A percentile compares a stretch with the other conserved stretches of the same genome.
Evolutionary conservation across 2,113 vertebrate genomes (phyloP).

Genomic region (Clarias magur): DNA sequence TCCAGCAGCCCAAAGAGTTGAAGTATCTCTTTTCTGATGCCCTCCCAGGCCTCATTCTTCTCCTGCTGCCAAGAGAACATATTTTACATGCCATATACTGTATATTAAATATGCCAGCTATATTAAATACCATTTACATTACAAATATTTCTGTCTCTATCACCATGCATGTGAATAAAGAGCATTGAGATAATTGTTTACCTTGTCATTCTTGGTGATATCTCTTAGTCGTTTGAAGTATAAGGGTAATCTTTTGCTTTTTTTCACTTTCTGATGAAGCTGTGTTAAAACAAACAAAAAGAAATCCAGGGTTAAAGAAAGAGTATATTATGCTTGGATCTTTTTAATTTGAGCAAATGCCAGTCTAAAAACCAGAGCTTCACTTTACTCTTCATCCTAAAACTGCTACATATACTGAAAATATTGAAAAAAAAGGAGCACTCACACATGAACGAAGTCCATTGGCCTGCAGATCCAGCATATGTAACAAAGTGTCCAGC

Average conservation of each 20-base stretch:
- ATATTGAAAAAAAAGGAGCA: no score
- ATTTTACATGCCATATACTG: neutral
- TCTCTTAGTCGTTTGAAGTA: conserved; percentile 61
- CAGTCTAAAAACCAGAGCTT: neutral
- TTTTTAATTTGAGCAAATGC: neutral
- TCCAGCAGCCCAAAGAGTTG: conserved; percentile 52
- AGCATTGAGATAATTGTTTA: neutral
- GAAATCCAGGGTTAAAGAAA: neutral
- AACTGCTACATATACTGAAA: neutral
- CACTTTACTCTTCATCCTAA: neutral
- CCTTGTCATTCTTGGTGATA: conserved; percentile 25
- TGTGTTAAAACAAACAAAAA: conserved; percentile 10
- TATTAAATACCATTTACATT: neutral
- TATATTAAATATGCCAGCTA: neutral
- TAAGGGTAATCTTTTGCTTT: conserved; percentile 57
- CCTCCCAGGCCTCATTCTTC: conserved; percentile 64
- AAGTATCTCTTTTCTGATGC: conserved; percentile 58
- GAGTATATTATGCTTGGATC: neutral
- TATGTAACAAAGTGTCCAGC: no score
- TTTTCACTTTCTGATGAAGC: conserved; percentile 36
- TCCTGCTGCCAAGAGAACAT: conserved; percentile 49
- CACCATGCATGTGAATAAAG: conserved; percentile 32
- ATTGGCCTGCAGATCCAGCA: no score
- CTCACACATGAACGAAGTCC: no score
- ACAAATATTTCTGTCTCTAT: neutral